Percentiles rank a stretch among this genome's conserved stretches.
Evolutionary conservation across 2,888 invertebrate species (phyloP).

Genomic region (Amiota minor): DNA sequence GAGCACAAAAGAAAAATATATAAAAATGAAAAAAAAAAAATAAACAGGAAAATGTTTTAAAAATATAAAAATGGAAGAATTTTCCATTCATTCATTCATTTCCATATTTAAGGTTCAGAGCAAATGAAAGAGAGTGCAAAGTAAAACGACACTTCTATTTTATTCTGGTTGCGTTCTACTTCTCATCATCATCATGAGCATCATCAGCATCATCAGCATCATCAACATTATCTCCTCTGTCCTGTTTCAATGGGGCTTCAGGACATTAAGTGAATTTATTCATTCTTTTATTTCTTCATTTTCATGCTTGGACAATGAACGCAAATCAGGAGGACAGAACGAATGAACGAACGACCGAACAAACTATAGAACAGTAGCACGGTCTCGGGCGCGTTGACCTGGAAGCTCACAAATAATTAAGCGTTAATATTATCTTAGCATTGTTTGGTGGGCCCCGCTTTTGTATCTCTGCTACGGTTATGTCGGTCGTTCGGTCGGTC

Average conservation of each 20-base stretch:
- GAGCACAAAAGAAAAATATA: not conserved
- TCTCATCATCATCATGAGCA: too few species aligned
- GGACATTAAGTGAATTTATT: slow-evolving; percentile 28
- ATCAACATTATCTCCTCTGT: too few species aligned
- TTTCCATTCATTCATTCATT: slow-evolving; percentile 20
- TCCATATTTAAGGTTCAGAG: slow-evolving; percentile 17
- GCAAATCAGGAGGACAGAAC: slow-evolving; percentile 21
- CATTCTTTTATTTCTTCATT: slow-evolving; percentile 22
- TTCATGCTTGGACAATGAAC: slow-evolving; percentile 28
- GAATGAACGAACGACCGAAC: not conserved
- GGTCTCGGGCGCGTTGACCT: slow-evolving; percentile 32
- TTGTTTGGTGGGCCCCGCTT: not conserved
- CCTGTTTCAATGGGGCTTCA: too few species aligned
- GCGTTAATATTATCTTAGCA: slow-evolving; percentile 53
- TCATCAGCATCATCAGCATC: too few species aligned
- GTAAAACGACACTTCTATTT: slow-evolving; percentile 20
- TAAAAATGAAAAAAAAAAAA: slow-evolving; percentile 18
- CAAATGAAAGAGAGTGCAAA: slow-evolving; percentile 7
- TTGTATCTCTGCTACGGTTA: not conserved
- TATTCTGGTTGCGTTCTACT: not conserved
- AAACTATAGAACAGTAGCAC: slow-evolving; percentile 3
- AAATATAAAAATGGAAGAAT: slow-evolving; percentile 17
- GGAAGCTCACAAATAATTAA: slow-evolving; percentile 56
- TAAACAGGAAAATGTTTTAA: slow-evolving; percentile 25
- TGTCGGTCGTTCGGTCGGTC: slow-evolving; percentile 1